These are phyloP conservation scores for Nemapogon koenigi DNA, from an alignment of 2,888 invertebrate species.

Conservation along the genomic window DNA sequence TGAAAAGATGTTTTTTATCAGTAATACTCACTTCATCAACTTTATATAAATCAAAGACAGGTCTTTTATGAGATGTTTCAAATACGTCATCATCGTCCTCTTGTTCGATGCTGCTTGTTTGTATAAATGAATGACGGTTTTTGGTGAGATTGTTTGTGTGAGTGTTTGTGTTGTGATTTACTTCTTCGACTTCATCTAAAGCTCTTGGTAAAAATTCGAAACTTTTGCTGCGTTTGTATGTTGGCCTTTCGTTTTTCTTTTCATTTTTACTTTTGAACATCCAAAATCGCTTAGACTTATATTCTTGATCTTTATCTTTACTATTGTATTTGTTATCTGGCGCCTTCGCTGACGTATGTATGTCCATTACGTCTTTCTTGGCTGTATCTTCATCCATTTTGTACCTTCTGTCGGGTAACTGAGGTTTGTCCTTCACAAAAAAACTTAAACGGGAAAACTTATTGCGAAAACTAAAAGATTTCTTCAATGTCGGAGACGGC, in stretches of 20 bases:
- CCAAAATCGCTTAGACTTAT: slow-evolving; percentile 48
- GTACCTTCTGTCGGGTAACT: slow-evolving; percentile 27
- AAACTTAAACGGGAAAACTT: slow-evolving; percentile 42
- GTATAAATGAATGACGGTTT: slow-evolving; percentile 35
- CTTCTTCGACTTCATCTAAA: slow-evolving; percentile 28
- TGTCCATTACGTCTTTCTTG: slow-evolving; percentile 13
- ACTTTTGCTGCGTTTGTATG: slow-evolving; percentile 49
- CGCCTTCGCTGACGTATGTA: not conserved
- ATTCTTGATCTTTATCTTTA: slow-evolving; percentile 32
- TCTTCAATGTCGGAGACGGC: slow-evolving; percentile 36
- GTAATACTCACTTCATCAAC: not conserved
- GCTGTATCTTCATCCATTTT: slow-evolving; percentile 18
- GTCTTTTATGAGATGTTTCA: not conserved
- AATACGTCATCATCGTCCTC: not conserved
- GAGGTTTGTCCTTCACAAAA: slow-evolving; percentile 38
- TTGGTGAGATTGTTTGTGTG: slow-evolving; percentile 20
- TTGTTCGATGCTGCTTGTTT: slow-evolving; percentile 27
- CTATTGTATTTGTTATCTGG: slow-evolving; percentile 14
- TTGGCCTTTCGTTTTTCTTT: slow-evolving; percentile 24
- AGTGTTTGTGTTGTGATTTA: slow-evolving; percentile 18
- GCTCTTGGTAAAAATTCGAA: slow-evolving; percentile 52
- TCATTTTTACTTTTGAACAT: slow-evolving; percentile 39
- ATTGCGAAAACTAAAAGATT: slow-evolving; percentile 52
- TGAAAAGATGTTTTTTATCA: not conserved
- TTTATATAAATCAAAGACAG: no score